Evolutionary conservation across 2,113 vertebrate species (phyloP), one percentile per base, ranked within the genome.

Genomic region (Dinomys branickii): DNA sequence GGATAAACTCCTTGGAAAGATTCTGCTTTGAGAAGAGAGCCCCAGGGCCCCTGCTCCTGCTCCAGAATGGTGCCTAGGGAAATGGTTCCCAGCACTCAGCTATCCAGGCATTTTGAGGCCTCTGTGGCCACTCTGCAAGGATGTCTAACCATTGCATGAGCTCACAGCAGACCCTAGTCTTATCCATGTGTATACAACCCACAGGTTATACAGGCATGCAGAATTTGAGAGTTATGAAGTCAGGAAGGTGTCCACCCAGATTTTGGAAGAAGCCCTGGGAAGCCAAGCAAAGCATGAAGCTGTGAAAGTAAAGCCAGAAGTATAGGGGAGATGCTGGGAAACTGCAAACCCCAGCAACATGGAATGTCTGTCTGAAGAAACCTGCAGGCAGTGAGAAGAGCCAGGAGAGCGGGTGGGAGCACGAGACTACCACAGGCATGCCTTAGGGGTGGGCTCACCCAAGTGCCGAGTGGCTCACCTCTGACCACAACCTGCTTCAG

Each of bases 391-490:
- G 44, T 7, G 73, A 47, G 73, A 41, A 77, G 26, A 30, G 26
- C 24, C 41, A 77, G 12, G 24, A 6, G 71, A 77, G 44, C 30
- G 24, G 47, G 47, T 50, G 47, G 47, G 47, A 9, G 47, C 47
- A 50, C 9, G 47, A 50, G 47, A 20, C 35, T 50, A 50, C 47
- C 47, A 50, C 67, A 69, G 67, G 35, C 13, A 38, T 9, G 22
- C 22, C 24, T 13, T 14, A n/a, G 24, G 12, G 73, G 24, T 2
- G 13, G 73, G 41, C 4, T 17, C 7, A 7, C 33, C 67, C 35
- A 19, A 38, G 17, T 20, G n/a, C 69, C 22, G 1, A 1, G 3
- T 8, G 8, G 28, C 38, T 73, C 6, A 8, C 75, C 3, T 1
- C 75, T 4, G 6, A 4, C n/a, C n/a, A 38, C n/a, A 38, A 9